These are phyloP conservation scores for Rhegmatorhina hoffmannsi DNA, from an alignment of 2,113 vertebrate species.

Conservation along the genomic window DNA sequence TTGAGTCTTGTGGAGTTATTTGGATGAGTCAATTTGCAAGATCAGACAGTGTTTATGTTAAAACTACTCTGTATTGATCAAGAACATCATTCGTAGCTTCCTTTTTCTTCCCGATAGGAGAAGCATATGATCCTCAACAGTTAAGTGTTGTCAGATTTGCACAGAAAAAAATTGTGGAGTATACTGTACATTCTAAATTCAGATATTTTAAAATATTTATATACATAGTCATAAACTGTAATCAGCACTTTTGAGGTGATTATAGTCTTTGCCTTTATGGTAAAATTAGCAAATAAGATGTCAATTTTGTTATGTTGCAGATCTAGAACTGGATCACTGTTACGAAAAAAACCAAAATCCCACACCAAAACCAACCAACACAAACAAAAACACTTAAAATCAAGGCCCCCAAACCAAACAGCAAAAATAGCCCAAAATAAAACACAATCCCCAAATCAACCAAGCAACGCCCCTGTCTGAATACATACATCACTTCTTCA, in stretches of 20 bases:
- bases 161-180: neutral
- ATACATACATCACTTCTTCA: neutral
- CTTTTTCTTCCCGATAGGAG: neutral
- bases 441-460: neutral
- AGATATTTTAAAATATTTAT: neutral
- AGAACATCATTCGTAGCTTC: neutral
- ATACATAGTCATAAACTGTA: neutral
- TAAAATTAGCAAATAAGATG: neutral
- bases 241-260: neutral
- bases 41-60: neutral
- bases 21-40: neutral
- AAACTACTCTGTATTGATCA: neutral
- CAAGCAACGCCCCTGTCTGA: neutral
- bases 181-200: neutral
- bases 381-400: neutral
- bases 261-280: neutral
- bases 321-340: neutral
- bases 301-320: neutral
- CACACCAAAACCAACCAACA: too few relatives aligned
- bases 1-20: neutral
- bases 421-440: neutral
- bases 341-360: neutral
- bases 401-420: neutral
- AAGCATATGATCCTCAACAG: neutral
- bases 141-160: neutral